These are phyloP conservation scores for Steatocranus sp. DNA, from an alignment of 2,797 vertebrate species.

Conservation along the genomic window DNA sequence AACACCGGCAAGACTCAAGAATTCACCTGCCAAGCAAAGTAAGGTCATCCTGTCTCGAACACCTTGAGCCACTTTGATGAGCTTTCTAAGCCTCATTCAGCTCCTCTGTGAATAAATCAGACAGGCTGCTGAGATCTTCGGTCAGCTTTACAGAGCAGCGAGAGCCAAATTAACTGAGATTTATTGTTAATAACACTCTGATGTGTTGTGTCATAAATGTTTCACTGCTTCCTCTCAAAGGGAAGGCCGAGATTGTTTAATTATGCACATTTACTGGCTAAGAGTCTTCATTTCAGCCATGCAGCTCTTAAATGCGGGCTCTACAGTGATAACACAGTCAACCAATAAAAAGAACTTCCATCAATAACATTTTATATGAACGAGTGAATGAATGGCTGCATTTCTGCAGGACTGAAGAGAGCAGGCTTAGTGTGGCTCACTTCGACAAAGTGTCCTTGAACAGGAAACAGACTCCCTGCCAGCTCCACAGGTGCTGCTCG, in stretches of 20 bases:
- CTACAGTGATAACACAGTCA: neutral
- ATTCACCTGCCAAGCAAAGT: neutral
- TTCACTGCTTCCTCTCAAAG: neutral
- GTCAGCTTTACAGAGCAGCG: neutral
- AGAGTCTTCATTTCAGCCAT: neutral
- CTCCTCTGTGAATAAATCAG: neutral
- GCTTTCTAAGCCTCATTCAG: neutral
- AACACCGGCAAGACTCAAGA: neutral
- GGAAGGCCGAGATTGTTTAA: neutral
- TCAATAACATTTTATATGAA: neutral
- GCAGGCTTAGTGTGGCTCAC: neutral
- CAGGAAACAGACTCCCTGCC: neutral
- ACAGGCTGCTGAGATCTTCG: neutral
- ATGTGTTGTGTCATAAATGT: neutral
- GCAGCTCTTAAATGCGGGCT: neutral
- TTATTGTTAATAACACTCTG: slow-evolving; percentile 9
- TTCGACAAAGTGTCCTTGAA: neutral
- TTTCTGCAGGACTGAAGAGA: neutral
- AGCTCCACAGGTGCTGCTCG: slow-evolving; percentile 14
- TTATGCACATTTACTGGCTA: neutral
- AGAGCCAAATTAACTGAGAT: neutral
- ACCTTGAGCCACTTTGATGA: neutral
- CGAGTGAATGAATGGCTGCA: accelerated
- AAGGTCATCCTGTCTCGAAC: neutral
- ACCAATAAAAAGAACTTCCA: neutral